Evolutionary conservation across 2,888 invertebrate genomes (phyloP).

Genomic region (Acleris cristana): DNA sequence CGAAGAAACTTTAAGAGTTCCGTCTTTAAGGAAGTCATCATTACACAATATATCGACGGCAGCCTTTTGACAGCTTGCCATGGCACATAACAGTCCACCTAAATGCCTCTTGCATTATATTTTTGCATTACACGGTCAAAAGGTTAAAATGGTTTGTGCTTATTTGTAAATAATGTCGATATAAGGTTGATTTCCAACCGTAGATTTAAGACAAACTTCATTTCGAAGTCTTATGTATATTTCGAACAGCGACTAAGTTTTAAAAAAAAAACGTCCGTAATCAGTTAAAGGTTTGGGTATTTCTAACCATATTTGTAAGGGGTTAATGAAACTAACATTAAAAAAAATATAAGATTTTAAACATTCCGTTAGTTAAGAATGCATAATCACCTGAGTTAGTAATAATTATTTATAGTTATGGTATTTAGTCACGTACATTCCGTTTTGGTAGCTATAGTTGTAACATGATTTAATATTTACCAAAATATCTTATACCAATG

Average conservation of each 20-base stretch:
- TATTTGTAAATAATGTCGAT: background rate
- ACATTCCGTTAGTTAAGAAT: conserved; percentile 78
- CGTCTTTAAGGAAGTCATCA: background rate
- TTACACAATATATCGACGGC: background rate
- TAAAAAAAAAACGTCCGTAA: conserved; percentile 55
- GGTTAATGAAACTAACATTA: conserved; percentile 72
- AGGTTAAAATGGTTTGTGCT: background rate
- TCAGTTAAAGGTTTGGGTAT: conserved; percentile 74
- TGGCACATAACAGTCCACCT: too few species aligned
- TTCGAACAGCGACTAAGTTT: conserved; percentile 35
- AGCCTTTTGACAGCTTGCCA: background rate
- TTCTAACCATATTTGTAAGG: conserved; percentile 76
- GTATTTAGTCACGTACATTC: conserved; percentile 53
- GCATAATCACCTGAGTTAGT: conserved; percentile 65
- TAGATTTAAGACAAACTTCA: conserved; percentile 12
- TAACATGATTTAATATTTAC: conserved; percentile 73
- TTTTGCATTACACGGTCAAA: background rate
- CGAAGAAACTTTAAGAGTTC: background rate
- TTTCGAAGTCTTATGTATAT: conserved; percentile 21
- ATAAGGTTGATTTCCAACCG: conserved; percentile 14
- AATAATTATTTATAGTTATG: conserved; percentile 50
- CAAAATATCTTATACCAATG: conserved; percentile 82
- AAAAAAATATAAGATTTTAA: conserved; percentile 58
- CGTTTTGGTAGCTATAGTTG: conserved; percentile 74
- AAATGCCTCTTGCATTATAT: too few species aligned